Base-by-base conservation (phyloP, 2,113 vertebrate genomes). In the Ochotona princeps region DNA sequence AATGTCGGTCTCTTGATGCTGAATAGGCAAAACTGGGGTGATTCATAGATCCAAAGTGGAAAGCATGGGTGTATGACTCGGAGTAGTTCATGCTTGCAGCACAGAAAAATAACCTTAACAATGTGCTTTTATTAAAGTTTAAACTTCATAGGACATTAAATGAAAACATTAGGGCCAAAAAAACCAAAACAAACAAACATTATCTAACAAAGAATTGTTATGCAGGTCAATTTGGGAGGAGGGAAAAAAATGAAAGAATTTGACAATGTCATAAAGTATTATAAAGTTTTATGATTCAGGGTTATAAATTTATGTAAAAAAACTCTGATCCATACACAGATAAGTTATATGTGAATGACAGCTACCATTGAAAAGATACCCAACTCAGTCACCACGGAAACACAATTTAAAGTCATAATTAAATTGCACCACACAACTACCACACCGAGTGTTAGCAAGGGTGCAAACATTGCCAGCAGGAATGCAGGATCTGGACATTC, bases 21-120 rank as follows among this genome's bases (percentile, higher is more conserved):
- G 38, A 74, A 69, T 91, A 65, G n/a, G 47, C 35, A 69, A 65
- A 32, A 49, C 18, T 76, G 25, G 81, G 38, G 44, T 82, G 85
- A 89, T n/a, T 66, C 76, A 79, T 20, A 75, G 8, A 14, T 32
- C 18, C 20, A 61, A 93, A 65, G 32, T 15, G 30, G 47, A 47
- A 89, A 86, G 44, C n/a, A 23, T n/a, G 49, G 81, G 26, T 70
- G 25, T 84, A 26, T 74, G 74, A 85, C 20, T 61, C 61, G 7
- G 18, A 28, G 5, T 38, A 35, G 44, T 54, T 15, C 38, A 80
- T 23, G 30, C 75, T 76, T 83, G 23, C 10, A 70, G 32, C 18
- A 70, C 13, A 90, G 51, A 72, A 89, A 78, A 87, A 32, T 26
- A 86, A 76, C 32, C 26, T 30, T 89, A 61, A 63, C 72, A 89